Evolutionary conservation across 2,888 invertebrate genomes (phyloP).

Genomic region (Sarcophaga caerulescens): DNA sequence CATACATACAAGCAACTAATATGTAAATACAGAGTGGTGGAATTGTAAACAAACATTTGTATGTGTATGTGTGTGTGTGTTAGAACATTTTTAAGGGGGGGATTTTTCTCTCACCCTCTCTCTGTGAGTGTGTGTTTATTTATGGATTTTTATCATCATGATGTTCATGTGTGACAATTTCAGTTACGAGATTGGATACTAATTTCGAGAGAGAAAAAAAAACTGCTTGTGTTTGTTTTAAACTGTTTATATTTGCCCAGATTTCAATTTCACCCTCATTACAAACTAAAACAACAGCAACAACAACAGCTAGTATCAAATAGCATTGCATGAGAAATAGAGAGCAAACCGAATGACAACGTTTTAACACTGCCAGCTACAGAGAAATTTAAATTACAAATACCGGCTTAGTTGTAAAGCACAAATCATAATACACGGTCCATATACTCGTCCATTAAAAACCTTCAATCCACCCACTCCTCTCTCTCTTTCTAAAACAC

Average conservation of each 20-base stretch:
- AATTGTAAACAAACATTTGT: not conserved
- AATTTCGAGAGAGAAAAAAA: slow-evolving; percentile 45
- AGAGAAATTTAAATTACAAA: slow-evolving; percentile 51
- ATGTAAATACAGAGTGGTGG: not conserved
- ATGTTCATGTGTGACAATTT: slow-evolving; percentile 67
- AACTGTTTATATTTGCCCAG: slow-evolving; percentile 73
- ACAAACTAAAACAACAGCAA: slow-evolving; percentile 42
- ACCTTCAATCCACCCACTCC: not conserved
- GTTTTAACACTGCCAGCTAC: slow-evolving; percentile 38
- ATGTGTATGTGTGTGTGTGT: slow-evolving; percentile 4
- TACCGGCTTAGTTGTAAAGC: slow-evolving; percentile 31
- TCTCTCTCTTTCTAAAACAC: not conserved
- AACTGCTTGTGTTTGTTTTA: slow-evolving; percentile 70
- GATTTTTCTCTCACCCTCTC: too few species aligned
- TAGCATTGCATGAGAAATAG: not conserved
- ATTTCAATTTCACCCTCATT: slow-evolving; percentile 76
- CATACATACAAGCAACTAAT: not conserved
- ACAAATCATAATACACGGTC: slow-evolving; percentile 21
- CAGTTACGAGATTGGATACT: slow-evolving; percentile 63
- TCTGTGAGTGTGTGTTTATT: not conserved
- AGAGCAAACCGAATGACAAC: slow-evolving; percentile 34
- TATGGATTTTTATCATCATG: slow-evolving; percentile 41
- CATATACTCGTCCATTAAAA: slow-evolving; percentile 38
- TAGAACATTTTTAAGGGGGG: too few species aligned
- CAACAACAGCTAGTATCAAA: not conserved